These are phyloP conservation scores for Ctenopoma multispine DNA, from an alignment of 2,797 vertebrate genomes.

Conservation along the genomic window DNA sequence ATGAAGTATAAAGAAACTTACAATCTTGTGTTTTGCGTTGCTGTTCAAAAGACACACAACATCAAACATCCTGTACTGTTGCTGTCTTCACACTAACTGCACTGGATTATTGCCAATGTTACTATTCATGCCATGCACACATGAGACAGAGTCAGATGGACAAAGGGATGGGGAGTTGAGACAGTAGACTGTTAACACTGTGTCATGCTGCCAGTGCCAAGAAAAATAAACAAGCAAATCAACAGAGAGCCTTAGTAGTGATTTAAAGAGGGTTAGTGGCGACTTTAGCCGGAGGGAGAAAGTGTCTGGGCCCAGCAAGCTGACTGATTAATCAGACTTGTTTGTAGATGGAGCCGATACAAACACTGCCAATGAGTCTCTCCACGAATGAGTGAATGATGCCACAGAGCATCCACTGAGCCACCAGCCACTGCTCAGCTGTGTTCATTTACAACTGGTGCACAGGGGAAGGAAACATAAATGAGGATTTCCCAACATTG, in stretches of 20 bases:
- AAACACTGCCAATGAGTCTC: conserved; percentile 33
- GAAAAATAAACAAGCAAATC: conserved; percentile 54
- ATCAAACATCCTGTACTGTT: not conserved
- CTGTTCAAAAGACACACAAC: not conserved
- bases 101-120: not conserved
- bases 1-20: not conserved
- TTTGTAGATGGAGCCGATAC: conserved; percentile 56
- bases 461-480: conserved; percentile 8
- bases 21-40: not conserved
- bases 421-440: not conserved
- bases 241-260: conserved; percentile 48
- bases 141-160: conserved; percentile 1
- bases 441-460: conserved; percentile 31
- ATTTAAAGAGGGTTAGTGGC: conserved; percentile 58
- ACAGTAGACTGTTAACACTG: conserved; percentile 28
- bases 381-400: conserved; percentile 38
- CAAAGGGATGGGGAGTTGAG: conserved; percentile 2
- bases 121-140: not conserved
- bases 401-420: conserved; percentile 18
- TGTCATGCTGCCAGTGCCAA: conserved; percentile 15
- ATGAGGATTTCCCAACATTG: conserved; percentile 6
- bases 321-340: conserved; percentile 62
- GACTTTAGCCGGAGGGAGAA: conserved; percentile 50
- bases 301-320: conserved; percentile 37
- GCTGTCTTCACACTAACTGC: not conserved